Evolutionary conservation across 2,888 invertebrate species (phyloP).

Genomic region (Cactoblastis cactorum): DNA sequence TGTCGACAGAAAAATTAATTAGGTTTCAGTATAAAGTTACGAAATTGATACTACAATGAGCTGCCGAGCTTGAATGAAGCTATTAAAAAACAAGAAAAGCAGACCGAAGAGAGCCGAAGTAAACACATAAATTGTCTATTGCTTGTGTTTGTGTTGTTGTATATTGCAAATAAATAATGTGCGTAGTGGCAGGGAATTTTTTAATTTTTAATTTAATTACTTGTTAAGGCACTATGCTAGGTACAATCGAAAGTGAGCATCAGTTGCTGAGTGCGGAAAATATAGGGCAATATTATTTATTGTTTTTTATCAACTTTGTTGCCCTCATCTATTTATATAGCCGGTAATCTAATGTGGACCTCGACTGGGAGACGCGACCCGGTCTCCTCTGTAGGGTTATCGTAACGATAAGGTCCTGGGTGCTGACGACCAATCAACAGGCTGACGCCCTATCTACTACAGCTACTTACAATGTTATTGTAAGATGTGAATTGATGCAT

Average conservation of each 20-base stretch:
- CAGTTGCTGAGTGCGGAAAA: not conserved
- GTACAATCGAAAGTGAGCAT: no score
- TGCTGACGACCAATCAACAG: not conserved
- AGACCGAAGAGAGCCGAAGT: no score
- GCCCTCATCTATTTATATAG: conserved; percentile 2
- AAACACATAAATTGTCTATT: no score
- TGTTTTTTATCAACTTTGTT: conserved; percentile 6
- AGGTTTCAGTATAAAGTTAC: no score
- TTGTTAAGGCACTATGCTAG: no score
- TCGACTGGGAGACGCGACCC: conserved; percentile 27
- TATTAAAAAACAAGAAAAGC: no score
- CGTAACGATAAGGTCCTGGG: conserved; percentile 14
- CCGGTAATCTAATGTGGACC: conserved; percentile 16
- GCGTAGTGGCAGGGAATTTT: no score
- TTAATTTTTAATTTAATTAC: no score
- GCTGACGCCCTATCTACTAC: not conserved
- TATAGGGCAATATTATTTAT: conserved; percentile 1
- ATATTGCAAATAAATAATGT: no score
- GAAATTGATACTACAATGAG: no score
- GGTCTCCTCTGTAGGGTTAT: conserved; percentile 46
- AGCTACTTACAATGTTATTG: not conserved
- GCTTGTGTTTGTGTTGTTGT: no score
- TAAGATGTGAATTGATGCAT: not conserved
- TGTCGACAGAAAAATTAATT: not conserved
- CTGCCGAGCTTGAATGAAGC: no score